phyloP scores from a whole-genome alignment of 2,113 vertebrate genomes.

The Monopterus albus region DNA sequence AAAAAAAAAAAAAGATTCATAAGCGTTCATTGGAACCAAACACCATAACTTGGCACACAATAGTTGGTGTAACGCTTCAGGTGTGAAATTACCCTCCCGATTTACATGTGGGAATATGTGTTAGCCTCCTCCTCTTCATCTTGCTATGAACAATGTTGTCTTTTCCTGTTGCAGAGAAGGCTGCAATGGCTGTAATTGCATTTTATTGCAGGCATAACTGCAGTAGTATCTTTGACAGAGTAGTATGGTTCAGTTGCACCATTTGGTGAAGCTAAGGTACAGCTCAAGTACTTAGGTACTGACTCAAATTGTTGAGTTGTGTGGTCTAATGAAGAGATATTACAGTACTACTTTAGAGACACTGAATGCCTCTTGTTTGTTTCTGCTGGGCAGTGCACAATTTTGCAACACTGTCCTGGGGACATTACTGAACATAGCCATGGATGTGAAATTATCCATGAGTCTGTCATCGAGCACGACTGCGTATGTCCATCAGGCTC shows the following conservation, averaged over 20 bases:
- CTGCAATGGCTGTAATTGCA: conserved; percentile 3
- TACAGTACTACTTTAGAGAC: conserved; percentile 48
- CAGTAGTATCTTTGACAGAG: conserved; percentile 2
- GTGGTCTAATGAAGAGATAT: conserved; percentile 51
- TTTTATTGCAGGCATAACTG: conserved; percentile 9
- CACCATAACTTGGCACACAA: conserved; percentile 59
- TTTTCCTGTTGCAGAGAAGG: conserved; percentile 15
- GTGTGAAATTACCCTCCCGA: conserved; percentile 71
- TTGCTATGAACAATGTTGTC: conserved; percentile 29
- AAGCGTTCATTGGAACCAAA: conserved; percentile 67
- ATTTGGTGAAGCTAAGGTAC: conserved; percentile 35
- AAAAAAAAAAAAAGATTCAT: conserved; percentile 49
- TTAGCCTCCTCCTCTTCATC: conserved; percentile 17
- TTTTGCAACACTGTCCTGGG: conserved; percentile 54
- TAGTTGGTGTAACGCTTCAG: conserved; percentile 69
- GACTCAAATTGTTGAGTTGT: conserved; percentile 48
- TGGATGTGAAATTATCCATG: conserved; percentile 54
- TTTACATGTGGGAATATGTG: conserved; percentile 54
- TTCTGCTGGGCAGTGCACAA: conserved; percentile 33
- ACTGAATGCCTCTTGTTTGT: conserved; percentile 56
- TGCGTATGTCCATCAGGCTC: conserved; percentile 57
- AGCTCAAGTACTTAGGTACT: conserved; percentile 31
- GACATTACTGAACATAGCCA: conserved; percentile 43
- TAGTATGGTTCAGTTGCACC: conserved; percentile 30
- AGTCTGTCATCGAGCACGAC: conserved; percentile 53